Percentiles rank a stretch among this genome's conserved stretches.
Evolutionary conservation across 1,140 invertebrate species (phyloP).

Genomic region (Cepaea nemoralis): DNA sequence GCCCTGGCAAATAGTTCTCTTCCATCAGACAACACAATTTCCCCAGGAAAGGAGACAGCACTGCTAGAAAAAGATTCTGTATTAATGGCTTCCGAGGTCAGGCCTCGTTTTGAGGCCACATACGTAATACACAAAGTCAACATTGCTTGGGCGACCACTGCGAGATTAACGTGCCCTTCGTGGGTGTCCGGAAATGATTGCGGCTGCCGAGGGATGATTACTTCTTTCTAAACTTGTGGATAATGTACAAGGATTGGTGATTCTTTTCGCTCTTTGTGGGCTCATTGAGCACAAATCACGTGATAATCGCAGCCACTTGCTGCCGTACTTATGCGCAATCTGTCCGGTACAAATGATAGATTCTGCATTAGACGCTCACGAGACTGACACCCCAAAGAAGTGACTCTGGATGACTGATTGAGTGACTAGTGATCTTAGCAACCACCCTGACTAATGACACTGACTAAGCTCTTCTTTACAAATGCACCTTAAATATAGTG

Average conservation of each 20-base stretch:
- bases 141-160: constrained; percentile 2
- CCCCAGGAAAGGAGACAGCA: not conserved
- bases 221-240: not conserved
- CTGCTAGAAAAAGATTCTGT: constrained; percentile 29
- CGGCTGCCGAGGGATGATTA: constrained; percentile 5
- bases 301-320: constrained; percentile 2
- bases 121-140: constrained; percentile 42
- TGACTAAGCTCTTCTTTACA: too few relatives aligned
- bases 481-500: too few relatives aligned
- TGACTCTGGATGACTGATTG: not conserved
- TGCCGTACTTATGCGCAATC: constrained; percentile 28
- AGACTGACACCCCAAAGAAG: not conserved
- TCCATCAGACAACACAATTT: constrained; percentile 35
- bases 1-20: constrained; percentile 16
- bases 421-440: not conserved
- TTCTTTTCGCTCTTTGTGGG: constrained; percentile 22
- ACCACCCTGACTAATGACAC: not conserved
- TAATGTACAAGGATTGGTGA: constrained; percentile 34
- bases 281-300: constrained; percentile 28
- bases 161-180: constrained; percentile 18
- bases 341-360: constrained; percentile 13
- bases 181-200: not conserved
- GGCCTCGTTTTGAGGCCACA: constrained; percentile 32
- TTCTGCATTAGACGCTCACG: not conserved
- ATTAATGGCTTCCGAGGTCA: constrained; percentile 28